These are phyloP conservation scores for Protodeltote pygarga DNA, from an alignment of 2,888 invertebrate genomes.

Conservation along the genomic window DNA sequence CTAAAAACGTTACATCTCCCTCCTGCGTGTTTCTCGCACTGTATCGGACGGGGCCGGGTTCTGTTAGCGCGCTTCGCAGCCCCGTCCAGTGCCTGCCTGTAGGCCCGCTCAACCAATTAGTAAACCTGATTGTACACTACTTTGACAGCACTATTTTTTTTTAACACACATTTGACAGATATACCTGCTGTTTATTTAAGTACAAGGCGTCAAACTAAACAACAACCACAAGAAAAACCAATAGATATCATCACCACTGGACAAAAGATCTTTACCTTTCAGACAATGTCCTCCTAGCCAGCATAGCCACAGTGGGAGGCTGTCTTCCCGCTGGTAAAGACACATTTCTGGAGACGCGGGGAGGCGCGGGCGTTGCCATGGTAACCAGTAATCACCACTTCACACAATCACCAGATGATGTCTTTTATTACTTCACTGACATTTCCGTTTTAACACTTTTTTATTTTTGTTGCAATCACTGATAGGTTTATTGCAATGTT, in stretches of 20 bases:
- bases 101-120: too few species aligned
- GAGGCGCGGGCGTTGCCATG: slow-evolving; percentile 75
- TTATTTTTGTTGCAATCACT: slow-evolving; percentile 12
- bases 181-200: too few species aligned
- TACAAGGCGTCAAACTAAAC: neutral
- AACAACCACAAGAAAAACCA: neutral
- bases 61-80: too few species aligned
- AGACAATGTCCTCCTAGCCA: slow-evolving; percentile 77
- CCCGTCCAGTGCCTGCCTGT: too few species aligned
- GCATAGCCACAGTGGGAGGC: slow-evolving; percentile 73
- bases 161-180: too few species aligned
- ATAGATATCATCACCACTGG: neutral
- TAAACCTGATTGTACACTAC: too few species aligned
- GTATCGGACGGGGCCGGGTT: too few species aligned
- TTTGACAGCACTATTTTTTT: too few species aligned
- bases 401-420: slow-evolving; percentile 10
- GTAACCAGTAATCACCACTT: slow-evolving; percentile 27
- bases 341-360: slow-evolving; percentile 79
- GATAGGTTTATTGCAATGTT: neutral
- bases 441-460: neutral
- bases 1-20: too few species aligned
- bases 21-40: too few species aligned
- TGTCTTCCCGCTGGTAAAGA: slow-evolving; percentile 82
- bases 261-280: slow-evolving; percentile 71
- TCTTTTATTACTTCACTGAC: slow-evolving; percentile 16